These are phyloP conservation scores for Microcebus murinus DNA, from an alignment of 2,113 vertebrate species.

Conservation along the genomic window DNA sequence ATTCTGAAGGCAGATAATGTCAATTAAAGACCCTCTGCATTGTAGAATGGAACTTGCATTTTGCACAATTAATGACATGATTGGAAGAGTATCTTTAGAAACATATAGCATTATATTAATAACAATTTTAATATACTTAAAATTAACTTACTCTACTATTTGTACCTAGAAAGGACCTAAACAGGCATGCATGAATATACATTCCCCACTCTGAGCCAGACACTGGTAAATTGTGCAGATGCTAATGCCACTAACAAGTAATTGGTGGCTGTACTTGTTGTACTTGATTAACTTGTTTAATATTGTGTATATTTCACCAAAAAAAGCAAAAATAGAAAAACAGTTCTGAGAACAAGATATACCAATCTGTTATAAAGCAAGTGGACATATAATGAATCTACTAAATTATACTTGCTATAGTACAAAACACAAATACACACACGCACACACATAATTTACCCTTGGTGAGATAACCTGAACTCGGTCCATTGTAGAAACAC, in stretches of 20 bases:
- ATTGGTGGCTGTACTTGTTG: neutral
- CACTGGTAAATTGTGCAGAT: neutral
- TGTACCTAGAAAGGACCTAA: neutral
- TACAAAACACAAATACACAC: neutral
- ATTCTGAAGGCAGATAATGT: slow-evolving; percentile 2
- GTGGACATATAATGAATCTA: neutral
- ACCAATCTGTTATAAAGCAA: neutral
- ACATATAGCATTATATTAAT: neutral
- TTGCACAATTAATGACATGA: neutral
- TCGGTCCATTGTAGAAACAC: neutral
- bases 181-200: neutral
- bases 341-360: neutral
- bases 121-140: neutral
- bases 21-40: neutral
- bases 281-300: neutral
- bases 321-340: neutral
- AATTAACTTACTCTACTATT: neutral
- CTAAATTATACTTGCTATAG: neutral
- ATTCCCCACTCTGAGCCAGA: neutral
- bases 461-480: neutral
- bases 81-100: neutral
- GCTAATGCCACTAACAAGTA: neutral
- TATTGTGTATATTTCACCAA: neutral
- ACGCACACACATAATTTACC: neutral
- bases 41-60: neutral